These are phyloP conservation scores for Leptinotarsa tumamoca DNA, from an alignment of 2,888 invertebrate species.

Conservation along the genomic window DNA sequence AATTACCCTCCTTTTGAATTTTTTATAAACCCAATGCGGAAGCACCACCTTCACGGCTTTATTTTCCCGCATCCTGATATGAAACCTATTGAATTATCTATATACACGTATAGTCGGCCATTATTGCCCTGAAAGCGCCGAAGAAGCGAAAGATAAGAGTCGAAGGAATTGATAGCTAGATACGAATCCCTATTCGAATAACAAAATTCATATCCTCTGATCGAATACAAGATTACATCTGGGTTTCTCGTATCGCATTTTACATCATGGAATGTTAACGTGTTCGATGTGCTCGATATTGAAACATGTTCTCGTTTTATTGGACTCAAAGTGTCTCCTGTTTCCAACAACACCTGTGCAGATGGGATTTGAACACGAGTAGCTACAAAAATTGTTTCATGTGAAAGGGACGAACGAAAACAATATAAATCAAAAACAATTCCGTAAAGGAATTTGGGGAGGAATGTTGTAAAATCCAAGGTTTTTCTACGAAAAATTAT, in stretches of 20 bases:
- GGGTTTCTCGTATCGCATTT: constrained; percentile 17
- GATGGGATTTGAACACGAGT: neutral
- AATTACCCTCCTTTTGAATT: constrained; percentile 8
- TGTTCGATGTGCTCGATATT: constrained; percentile 12
- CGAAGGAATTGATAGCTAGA: neutral
- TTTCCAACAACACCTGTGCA: neutral
- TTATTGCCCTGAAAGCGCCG: constrained; percentile 7
- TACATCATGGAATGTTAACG: constrained; percentile 3
- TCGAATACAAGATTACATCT: constrained; percentile 39
- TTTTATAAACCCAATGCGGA: neutral
- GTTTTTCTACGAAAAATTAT: too few relatives aligned
- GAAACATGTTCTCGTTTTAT: constrained; percentile 4
- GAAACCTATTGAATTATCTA: constrained; percentile 17
- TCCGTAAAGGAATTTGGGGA: too few relatives aligned
- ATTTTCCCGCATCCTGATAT: constrained; percentile 14
- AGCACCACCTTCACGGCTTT: neutral
- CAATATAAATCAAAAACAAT: too few relatives aligned
- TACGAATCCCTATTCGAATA: constrained; percentile 34
- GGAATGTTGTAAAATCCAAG: too few relatives aligned
- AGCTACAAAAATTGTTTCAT: neutral
- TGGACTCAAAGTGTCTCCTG: neutral
- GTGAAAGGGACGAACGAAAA: too few relatives aligned
- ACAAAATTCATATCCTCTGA: constrained; percentile 40
- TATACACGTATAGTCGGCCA: constrained; percentile 8
- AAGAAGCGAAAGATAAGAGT: constrained; percentile 14